Percentiles rank a stretch among this genome's conserved stretches.
Conservation (phyloP, 2,113 vertebrate species). For the Carassius carassius region DNA sequence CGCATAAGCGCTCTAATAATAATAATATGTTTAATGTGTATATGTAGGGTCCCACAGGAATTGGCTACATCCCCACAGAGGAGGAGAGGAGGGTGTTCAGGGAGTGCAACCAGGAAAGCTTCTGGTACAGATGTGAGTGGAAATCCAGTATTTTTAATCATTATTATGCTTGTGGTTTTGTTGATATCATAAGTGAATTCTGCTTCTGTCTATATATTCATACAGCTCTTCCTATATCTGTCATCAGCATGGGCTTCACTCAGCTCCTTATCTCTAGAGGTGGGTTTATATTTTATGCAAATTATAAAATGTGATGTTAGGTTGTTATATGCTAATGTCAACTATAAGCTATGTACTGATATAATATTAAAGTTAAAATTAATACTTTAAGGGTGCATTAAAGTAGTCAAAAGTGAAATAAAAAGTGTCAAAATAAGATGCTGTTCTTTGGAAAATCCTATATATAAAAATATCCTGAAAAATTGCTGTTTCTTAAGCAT, state of each 20-base stretch:
- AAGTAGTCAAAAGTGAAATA: too few relatives aligned
- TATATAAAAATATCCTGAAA: too few relatives aligned
- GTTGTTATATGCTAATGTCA: background rate
- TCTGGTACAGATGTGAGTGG: constrained; percentile 88
- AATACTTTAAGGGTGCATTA: too few relatives aligned
- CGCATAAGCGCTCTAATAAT: too few relatives aligned
- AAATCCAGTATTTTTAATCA: background rate
- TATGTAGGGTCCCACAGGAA: constrained; percentile 69
- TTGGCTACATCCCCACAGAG: constrained; percentile 82
- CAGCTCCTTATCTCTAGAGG: constrained; percentile 85
- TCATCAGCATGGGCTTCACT: constrained; percentile 81
- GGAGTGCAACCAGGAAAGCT: constrained; percentile 88
- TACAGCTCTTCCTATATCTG: constrained; percentile 86
- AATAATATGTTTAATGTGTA: too few relatives aligned
- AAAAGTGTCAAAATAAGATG: too few relatives aligned
- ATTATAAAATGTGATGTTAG: background rate
- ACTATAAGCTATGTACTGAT: too few relatives aligned
- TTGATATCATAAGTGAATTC: background rate
- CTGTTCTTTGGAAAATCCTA: too few relatives aligned
- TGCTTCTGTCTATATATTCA: constrained; percentile 2
- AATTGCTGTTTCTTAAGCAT: too few relatives aligned
- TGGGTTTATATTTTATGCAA: constrained; percentile 62
- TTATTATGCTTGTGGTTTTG: background rate
- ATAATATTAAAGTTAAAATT: too few relatives aligned
- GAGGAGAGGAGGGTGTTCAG: constrained; percentile 83